phyloP scores from a whole-genome alignment of 1,140 invertebrate species.

The Chymomyza costata region DNA sequence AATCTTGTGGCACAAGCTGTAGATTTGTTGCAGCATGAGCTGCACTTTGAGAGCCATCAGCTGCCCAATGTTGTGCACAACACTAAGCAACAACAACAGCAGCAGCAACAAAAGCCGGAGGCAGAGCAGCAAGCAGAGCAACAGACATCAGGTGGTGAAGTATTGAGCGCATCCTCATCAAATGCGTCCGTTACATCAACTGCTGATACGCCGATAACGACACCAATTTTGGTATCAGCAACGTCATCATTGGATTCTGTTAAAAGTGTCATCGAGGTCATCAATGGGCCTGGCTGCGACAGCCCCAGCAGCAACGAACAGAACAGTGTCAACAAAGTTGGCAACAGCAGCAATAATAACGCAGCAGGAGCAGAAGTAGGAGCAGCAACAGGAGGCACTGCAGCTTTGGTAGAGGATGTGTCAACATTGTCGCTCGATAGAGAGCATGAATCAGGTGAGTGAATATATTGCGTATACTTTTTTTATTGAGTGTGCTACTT shows the following conservation, averaged over 20 bases:
- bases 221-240: conserved; percentile 63
- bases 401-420: conserved; percentile 39
- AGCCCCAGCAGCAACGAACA: conserved; percentile 20
- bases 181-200: conserved; percentile 21
- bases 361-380: conserved; percentile 7
- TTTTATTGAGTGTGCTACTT: no score
- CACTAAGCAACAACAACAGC: background rate
- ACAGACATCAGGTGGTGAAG: conserved; percentile 9
- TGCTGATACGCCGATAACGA: conserved; percentile 45
- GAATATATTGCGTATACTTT: no score
- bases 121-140: background rate
- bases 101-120: conserved; percentile 10
- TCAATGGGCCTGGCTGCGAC: conserved; percentile 36
- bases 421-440: conserved; percentile 47
- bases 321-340: conserved; percentile 9
- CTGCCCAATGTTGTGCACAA: conserved; percentile 44
- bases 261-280: conserved; percentile 68
- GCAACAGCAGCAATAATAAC: conserved; percentile 6
- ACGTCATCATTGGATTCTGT: conserved; percentile 70
- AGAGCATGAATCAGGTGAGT: conserved; percentile 66
- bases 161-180: conserved; percentile 47
- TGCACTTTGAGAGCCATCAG: conserved; percentile 67
- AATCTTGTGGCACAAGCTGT: conserved; percentile 11
- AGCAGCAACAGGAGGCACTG: conserved; percentile 3
- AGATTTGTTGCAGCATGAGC: conserved; percentile 46